phyloP scores from a whole-genome alignment of 1,140 invertebrate genomes.

The Plectrocnemia conspersa region DNA sequence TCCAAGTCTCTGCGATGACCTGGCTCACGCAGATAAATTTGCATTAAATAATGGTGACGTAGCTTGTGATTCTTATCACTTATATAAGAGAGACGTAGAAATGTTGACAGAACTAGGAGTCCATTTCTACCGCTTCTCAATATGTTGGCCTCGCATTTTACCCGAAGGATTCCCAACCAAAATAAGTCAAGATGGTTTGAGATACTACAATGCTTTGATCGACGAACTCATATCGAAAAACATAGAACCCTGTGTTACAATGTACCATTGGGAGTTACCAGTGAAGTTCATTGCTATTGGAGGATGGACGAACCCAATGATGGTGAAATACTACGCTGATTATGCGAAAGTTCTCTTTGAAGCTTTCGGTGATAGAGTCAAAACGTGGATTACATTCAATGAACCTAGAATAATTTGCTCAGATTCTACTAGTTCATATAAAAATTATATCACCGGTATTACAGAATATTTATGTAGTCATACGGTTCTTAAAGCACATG shows the following conservation, averaged over 20 bases:
- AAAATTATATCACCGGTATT: constrained; percentile 42
- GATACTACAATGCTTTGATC: constrained; percentile 55
- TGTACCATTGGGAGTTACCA: constrained; percentile 39
- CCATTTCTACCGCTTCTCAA: constrained; percentile 53
- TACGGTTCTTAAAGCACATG: constrained; percentile 48
- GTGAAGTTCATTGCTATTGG: constrained; percentile 38
- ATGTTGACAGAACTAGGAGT: constrained; percentile 50
- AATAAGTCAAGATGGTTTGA: constrained; percentile 48
- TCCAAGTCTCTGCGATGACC: constrained; percentile 47
- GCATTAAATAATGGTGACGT: constrained; percentile 42
- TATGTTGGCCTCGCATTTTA: constrained; percentile 52
- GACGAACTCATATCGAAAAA: constrained; percentile 44
- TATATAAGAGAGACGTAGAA: constrained; percentile 52
- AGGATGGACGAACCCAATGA: constrained; percentile 35
- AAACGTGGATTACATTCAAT: constrained; percentile 52
- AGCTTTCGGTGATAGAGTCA: constrained; percentile 50
- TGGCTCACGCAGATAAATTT: constrained; percentile 40
- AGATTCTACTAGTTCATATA: constrained; percentile 40
- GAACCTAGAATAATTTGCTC: constrained; percentile 48
- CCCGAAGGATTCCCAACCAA: constrained; percentile 45
- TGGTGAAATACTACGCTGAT: constrained; percentile 48
- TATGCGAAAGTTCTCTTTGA: constrained; percentile 50
- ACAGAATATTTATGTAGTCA: constrained; percentile 50
- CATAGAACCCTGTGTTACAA: constrained; percentile 48
- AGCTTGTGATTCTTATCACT: constrained; percentile 43